Base-by-base conservation (phyloP, 2,888 invertebrate genomes). In the Troides aeacus region DNA sequence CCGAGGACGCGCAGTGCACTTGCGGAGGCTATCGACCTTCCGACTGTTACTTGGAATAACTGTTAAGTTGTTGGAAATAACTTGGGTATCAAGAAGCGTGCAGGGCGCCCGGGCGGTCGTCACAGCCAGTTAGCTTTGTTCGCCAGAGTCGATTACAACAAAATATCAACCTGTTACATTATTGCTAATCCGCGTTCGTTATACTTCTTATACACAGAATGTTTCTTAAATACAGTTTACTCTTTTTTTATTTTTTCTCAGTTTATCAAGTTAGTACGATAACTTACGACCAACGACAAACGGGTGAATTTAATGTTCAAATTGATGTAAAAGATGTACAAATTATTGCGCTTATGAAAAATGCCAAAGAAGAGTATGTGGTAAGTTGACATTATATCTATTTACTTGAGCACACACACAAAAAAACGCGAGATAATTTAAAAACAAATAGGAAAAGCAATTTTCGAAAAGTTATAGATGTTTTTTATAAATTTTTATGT, bases 291-390 rank as follows among this genome's bases (percentile, higher is more conserved):
- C 96, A 97, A 85, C 94, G 95, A 61, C 97, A 97, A 88, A 94
- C 94, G 5, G 97, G 97, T 24, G 95, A 96, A 76, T 93, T 95
- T 75, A 97, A 97, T 85, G 95, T 97, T 74, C 96, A 96, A 81
- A 92, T 97, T 73, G 95, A 95, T 84, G 89, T 97, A 74, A 97
- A 96, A 88, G 95, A 97, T 86, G 93, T 97, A 73, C 94, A 96
- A 79, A 94, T 97, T 77, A 93, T 97, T 77, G 96, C 95, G 10
- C 82, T 96, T 53, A 80, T 95, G 73, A 94, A 94, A 76, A 94
- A 94, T 57, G 93, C 93, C 57, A 87, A 93, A 76, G 94, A 94
- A 72, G 94, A 94, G 78, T 93, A 95, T 79, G 94, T 94, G 93
- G 95, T 89, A 75, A 86, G 88, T 78, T 70, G 56, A 63, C 10